Evolutionary conservation across 2,797 vertebrate species (phyloP).

Genomic region (Myotis planiceps): DNA sequence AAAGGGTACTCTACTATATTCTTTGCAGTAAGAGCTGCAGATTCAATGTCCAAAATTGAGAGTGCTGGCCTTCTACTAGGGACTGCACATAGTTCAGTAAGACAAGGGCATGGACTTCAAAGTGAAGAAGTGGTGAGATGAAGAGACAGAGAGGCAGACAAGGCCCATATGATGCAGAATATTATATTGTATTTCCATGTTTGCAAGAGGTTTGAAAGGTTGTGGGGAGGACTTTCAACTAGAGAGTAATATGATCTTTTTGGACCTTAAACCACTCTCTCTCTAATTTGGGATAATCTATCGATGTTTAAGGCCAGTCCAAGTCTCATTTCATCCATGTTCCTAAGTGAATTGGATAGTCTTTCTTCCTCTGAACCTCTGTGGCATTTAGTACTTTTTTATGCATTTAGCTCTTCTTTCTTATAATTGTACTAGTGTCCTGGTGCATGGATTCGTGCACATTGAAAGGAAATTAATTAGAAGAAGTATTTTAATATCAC

Average conservation of each 20-base stretch:
- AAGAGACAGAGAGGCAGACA: background rate
- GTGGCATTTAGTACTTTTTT: background rate
- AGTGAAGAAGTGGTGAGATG: background rate
- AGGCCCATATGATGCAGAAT: accelerated
- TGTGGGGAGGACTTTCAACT: background rate
- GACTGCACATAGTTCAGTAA: too few relatives aligned
- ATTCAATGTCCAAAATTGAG: background rate
- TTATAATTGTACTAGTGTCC: background rate
- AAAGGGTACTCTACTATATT: background rate
- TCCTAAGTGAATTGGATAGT: background rate
- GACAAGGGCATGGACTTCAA: background rate
- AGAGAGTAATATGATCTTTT: background rate
- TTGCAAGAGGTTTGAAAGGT: background rate
- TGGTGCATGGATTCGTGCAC: too few relatives aligned
- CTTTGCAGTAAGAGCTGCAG: background rate
- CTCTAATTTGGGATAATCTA: background rate
- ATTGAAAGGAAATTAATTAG: too few relatives aligned
- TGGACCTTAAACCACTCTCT: background rate
- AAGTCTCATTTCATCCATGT: background rate
- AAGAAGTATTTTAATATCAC: too few relatives aligned
- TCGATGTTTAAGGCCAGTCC: background rate
- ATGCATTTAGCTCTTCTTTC: background rate
- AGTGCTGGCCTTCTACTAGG: background rate
- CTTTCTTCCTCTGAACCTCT: background rate
- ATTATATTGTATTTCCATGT: background rate